A percentile compares a stretch with the other conserved stretches of the same genome.
These are phyloP conservation scores for Leptonema lineaticorne DNA, from an alignment of 1,140 invertebrate species.

Conservation along the genomic window DNA sequence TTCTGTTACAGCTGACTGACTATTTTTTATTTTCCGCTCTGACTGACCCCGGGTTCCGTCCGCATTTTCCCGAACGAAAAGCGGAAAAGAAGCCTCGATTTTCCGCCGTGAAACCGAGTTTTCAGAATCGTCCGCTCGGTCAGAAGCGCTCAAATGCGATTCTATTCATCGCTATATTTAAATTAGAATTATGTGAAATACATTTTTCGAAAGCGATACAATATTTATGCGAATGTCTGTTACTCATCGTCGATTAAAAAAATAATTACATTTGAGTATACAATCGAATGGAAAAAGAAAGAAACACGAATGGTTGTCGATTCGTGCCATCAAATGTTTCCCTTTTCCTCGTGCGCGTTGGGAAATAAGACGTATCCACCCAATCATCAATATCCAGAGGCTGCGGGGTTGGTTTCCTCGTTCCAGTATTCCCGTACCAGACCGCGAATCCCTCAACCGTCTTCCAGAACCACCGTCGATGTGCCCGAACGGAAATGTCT, in stretches of 20 bases:
- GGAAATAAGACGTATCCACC: slow-evolving; percentile 30
- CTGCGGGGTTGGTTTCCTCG: slow-evolving; percentile 17
- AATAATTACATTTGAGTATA: too few relatives aligned
- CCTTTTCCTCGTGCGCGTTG: slow-evolving; percentile 20
- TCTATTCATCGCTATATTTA: too few relatives aligned
- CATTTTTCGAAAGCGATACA: too few relatives aligned
- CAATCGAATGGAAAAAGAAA: too few relatives aligned
- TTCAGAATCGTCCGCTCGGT: slow-evolving; percentile 6
- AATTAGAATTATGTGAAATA: too few relatives aligned
- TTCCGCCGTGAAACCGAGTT: not conserved
- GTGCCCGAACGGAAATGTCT: slow-evolving; percentile 9
- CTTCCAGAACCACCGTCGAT: not conserved
- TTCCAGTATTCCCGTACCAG: not conserved
- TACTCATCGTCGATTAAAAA: too few relatives aligned
- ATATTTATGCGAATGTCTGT: too few relatives aligned
- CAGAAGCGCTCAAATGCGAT: slow-evolving; percentile 2
- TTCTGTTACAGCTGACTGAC: slow-evolving; percentile 32
- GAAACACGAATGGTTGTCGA: not conserved
- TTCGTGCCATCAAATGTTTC: slow-evolving; percentile 21
- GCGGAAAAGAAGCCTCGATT: not conserved
- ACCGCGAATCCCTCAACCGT: not conserved
- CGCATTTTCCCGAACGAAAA: not conserved
- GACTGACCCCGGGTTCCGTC: not conserved
- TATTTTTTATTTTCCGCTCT: slow-evolving; percentile 27
- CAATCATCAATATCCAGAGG: slow-evolving; percentile 31